These are phyloP conservation scores for Mungos mungo DNA, from an alignment of 2,113 vertebrate genomes.

Conservation along the genomic window DNA sequence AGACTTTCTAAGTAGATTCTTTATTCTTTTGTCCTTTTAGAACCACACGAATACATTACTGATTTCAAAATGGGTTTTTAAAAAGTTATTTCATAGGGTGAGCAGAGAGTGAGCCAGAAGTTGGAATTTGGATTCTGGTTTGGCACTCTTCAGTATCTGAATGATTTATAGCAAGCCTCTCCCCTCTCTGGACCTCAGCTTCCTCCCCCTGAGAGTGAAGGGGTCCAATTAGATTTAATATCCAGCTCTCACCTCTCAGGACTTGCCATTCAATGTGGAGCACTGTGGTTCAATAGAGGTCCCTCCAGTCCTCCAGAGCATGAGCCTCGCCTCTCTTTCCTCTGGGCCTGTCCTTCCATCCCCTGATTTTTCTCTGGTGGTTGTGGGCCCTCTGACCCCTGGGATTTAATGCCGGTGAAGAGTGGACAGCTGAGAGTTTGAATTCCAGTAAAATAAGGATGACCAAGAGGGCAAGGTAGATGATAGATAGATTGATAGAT, in stretches of 20 bases:
- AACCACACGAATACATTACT: not conserved
- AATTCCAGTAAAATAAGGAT: not conserved
- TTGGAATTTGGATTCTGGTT: not conserved
- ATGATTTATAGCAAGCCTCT: not conserved
- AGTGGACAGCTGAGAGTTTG: not conserved
- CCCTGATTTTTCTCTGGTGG: not conserved
- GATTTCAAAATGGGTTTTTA: constrained; percentile 32
- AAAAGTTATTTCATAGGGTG: not conserved
- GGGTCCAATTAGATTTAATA: not conserved
- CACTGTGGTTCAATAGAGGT: not conserved
- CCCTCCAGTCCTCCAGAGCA: not conserved
- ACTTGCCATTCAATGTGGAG: not conserved
- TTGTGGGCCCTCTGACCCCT: not conserved
- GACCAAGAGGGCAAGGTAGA: not conserved
- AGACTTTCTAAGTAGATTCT: not conserved
- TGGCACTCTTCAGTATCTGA: not conserved
- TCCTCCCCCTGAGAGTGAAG: not conserved
- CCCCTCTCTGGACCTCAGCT: not conserved
- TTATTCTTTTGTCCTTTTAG: not conserved
- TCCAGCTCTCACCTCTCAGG: not conserved
- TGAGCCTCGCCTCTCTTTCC: rapidly evolving
- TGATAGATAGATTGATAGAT: not conserved
- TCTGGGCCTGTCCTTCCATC: not conserved
- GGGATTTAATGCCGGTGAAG: not conserved
- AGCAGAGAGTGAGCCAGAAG: not conserved